phyloP scores from a whole-genome alignment of 1,140 invertebrate species.

The Diplogasteroides magnus region DNA sequence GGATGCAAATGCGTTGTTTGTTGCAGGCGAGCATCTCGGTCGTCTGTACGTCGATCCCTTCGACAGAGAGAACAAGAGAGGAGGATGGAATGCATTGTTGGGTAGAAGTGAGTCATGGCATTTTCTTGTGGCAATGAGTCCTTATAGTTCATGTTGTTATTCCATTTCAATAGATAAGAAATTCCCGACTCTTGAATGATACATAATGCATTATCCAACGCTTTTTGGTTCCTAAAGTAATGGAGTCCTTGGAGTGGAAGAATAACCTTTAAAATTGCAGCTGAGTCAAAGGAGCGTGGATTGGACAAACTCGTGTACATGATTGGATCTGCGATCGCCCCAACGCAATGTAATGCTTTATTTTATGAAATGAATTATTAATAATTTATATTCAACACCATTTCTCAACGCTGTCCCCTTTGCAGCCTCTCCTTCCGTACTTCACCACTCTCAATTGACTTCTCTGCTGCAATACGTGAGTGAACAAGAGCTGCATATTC shows the following conservation, averaged over 20 bases:
- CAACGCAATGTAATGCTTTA: slow-evolving; percentile 24
- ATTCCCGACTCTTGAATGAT: too few relatives aligned
- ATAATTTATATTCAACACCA: too few relatives aligned
- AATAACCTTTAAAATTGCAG: too few relatives aligned
- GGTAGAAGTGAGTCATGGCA: slow-evolving; percentile 39
- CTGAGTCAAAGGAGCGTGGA: slow-evolving; percentile 37
- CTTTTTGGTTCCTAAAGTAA: too few relatives aligned
- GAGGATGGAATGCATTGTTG: slow-evolving; percentile 40
- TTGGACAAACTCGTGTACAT: slow-evolving; percentile 52
- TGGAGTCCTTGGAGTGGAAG: too few relatives aligned
- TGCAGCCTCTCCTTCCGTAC: neutral
- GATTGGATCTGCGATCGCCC: slow-evolving; percentile 47
- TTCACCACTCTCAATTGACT: slow-evolving; percentile 16
- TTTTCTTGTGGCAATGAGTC: too few relatives aligned
- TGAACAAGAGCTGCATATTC: neutral
- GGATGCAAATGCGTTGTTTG: neutral
- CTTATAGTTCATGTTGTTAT: too few relatives aligned
- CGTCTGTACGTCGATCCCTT: slow-evolving; percentile 51
- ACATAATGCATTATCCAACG: too few relatives aligned
- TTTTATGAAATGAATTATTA: too few relatives aligned
- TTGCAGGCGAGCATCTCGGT: slow-evolving; percentile 46
- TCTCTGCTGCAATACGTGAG: neutral
- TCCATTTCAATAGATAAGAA: too few relatives aligned
- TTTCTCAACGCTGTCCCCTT: too few relatives aligned
- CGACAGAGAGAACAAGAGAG: slow-evolving; percentile 39